Evolutionary conservation across 2,113 vertebrate species (phyloP).

Genomic region (Daboia siamensis): DNA sequence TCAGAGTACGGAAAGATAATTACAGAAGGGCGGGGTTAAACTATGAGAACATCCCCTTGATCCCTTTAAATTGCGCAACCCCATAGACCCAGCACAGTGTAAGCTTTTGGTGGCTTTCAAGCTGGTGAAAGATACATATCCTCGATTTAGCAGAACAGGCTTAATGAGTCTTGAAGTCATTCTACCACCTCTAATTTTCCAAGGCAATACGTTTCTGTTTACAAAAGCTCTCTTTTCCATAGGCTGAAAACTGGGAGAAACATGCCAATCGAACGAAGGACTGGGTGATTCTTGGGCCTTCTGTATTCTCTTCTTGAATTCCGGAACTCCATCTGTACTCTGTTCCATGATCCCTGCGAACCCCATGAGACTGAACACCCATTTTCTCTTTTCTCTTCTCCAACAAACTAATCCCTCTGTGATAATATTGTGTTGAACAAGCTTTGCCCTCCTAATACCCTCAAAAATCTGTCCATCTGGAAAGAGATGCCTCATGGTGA

Average conservation of each 20-base stretch:
- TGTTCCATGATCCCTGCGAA: conserved; percentile 49
- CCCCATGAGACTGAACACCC: conserved; percentile 54
- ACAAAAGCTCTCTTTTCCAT: conserved; percentile 39
- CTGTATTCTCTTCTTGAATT: conserved; percentile 54
- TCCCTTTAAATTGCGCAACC: too few species aligned
- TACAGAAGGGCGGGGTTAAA: too few species aligned
- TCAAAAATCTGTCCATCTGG: conserved; percentile 64
- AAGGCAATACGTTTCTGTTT: not conserved
- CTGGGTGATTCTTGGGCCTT: conserved; percentile 56
- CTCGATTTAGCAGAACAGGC: not conserved
- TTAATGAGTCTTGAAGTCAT: not conserved
- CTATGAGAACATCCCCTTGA: too few species aligned
- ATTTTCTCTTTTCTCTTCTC: conserved; percentile 52
- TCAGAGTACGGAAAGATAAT: too few species aligned
- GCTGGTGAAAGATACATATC: not conserved
- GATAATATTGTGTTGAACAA: conserved; percentile 53
- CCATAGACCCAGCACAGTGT: not conserved
- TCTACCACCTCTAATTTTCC: not conserved
- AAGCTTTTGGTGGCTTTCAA: not conserved
- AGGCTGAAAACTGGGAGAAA: conserved; percentile 55
- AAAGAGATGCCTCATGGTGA: conserved; percentile 44
- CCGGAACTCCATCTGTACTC: conserved; percentile 44
- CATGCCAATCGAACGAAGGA: conserved; percentile 49
- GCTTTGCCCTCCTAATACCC: conserved; percentile 42
- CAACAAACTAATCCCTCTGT: conserved; percentile 59